A percentile compares a stretch with the other conserved stretches of the same genome.
These are phyloP conservation scores for Calliphora vicina DNA, from an alignment of 1,140 invertebrate species.

Conservation along the genomic window DNA sequence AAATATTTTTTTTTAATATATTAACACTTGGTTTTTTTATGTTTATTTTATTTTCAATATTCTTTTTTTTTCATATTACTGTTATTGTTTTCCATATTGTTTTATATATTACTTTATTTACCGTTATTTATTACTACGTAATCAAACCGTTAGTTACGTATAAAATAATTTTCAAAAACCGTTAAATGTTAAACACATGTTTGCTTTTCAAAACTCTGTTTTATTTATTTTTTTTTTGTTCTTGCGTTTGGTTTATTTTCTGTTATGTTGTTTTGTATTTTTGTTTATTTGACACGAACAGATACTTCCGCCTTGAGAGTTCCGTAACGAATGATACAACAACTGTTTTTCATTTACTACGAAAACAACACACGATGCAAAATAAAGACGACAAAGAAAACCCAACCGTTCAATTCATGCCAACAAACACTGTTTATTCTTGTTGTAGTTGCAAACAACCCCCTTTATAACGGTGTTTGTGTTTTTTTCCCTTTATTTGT, in stretches of 20 bases:
- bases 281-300: conserved; percentile 18
- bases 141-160: not conserved
- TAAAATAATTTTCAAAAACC: not conserved
- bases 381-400: conserved; percentile 30
- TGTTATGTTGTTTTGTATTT: not conserved
- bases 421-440: not conserved
- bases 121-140: not conserved
- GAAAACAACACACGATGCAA: conserved; percentile 48
- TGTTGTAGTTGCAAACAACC: not conserved
- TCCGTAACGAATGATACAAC: conserved; percentile 61
- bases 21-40: not conserved
- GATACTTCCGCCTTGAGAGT: conserved; percentile 60
- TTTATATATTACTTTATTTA: not conserved
- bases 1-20: too few species aligned
- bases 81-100: not conserved
- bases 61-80: not conserved
- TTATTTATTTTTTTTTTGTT: not conserved
- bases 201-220: not conserved
- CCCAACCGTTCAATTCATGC: not conserved
- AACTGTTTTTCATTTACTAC: conserved; percentile 58
- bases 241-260: not conserved
- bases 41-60: not conserved
- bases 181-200: not conserved
- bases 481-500: not conserved
- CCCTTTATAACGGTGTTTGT: not conserved